Evolutionary conservation across 2,888 invertebrate species (phyloP).

Genomic region (Troilus luridus): DNA sequence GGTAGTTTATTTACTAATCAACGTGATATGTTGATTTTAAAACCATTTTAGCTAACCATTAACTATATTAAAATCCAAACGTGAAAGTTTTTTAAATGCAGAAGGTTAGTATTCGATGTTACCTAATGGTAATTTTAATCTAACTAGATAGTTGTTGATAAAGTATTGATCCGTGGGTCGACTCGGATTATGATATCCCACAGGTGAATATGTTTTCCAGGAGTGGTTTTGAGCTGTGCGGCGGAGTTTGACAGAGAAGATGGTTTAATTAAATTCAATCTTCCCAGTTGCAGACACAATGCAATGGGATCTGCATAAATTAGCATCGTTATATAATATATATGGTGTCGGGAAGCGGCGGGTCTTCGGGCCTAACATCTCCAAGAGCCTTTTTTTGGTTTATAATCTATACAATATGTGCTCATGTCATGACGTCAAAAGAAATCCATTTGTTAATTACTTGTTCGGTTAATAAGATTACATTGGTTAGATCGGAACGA

Average conservation of each 20-base stretch:
- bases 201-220: slow-evolving; percentile 38
- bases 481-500: not conserved
- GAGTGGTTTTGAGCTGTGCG: slow-evolving; percentile 43
- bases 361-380: not conserved
- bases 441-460: not conserved
- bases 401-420: not conserved
- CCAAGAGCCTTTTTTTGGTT: not conserved
- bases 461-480: not conserved
- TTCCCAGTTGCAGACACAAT: slow-evolving; percentile 32
- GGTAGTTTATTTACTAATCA: too few species aligned
- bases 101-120: not conserved
- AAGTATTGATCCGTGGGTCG: not conserved
- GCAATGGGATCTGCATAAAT: slow-evolving; percentile 50
- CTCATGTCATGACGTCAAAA: not conserved
- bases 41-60: too few species aligned
- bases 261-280: slow-evolving; percentile 47
- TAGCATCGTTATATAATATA: slow-evolving; percentile 33
- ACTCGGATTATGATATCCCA: not conserved
- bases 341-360: not conserved
- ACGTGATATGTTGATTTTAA: too few species aligned
- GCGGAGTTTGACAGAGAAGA: slow-evolving; percentile 38
- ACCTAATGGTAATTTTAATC: not conserved
- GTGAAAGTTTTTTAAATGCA: not conserved
- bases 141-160: not conserved
- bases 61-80: not conserved